phyloP scores from a whole-genome alignment of 2,113 vertebrate species.

The Narcine bancroftii region DNA sequence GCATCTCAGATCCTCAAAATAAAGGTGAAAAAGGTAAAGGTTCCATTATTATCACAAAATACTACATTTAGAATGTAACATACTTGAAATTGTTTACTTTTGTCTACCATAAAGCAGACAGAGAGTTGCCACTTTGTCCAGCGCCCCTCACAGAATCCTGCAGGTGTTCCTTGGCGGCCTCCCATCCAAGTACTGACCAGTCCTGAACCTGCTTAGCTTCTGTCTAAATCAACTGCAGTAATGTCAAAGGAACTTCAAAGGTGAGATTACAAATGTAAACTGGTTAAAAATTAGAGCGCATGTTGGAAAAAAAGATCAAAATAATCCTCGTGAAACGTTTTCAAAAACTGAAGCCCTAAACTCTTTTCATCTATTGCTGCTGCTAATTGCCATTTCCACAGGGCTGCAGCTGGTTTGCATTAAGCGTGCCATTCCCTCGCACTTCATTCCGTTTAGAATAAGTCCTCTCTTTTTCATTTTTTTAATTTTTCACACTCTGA shows the following conservation, averaged over 20 bases:
- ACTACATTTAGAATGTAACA: too few relatives aligned
- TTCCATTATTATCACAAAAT: too few relatives aligned
- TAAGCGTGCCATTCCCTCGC: background rate
- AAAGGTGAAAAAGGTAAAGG: too few relatives aligned
- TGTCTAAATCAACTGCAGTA: background rate
- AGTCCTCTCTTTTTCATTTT: conserved; percentile 3
- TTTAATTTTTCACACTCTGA: too few relatives aligned
- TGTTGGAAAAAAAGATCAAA: background rate
- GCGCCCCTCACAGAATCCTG: too few relatives aligned
- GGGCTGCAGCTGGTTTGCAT: conserved; percentile 19
- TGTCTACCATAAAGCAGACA: too few relatives aligned
- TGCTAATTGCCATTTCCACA: background rate
- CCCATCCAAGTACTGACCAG: too few relatives aligned
- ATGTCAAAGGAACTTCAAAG: background rate
- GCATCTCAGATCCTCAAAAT: background rate
- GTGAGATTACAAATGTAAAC: background rate
- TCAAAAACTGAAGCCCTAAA: background rate
- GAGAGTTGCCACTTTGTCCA: too few relatives aligned
- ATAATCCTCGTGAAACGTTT: conserved; percentile 9
- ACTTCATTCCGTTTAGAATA: background rate
- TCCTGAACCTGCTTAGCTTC: too few relatives aligned
- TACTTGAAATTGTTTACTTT: too few relatives aligned
- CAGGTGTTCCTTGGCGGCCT: too few relatives aligned
- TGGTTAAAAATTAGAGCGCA: background rate
- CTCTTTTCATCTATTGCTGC: background rate